phyloP scores from a whole-genome alignment of 2,797 vertebrate genomes.

The Hephaestus fuliginosus region DNA sequence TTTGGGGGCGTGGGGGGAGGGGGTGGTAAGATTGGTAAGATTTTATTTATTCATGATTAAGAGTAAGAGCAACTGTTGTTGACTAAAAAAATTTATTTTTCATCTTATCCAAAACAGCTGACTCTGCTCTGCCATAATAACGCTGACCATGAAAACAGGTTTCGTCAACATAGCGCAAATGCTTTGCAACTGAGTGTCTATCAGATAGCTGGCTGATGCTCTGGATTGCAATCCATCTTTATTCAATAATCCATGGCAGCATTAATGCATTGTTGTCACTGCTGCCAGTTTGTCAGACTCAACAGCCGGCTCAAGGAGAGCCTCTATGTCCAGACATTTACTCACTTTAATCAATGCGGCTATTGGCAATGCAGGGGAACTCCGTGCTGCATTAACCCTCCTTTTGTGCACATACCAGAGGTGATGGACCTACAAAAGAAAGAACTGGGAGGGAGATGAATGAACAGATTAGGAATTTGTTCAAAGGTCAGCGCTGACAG shows the following conservation, averaged over 20 bases:
- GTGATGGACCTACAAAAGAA: conserved; percentile 31
- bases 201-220: conserved; percentile 27
- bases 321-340: conserved; percentile 37
- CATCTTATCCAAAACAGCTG: background rate
- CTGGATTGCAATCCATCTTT: conserved; percentile 38
- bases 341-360: conserved; percentile 37
- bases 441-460: conserved; percentile 41
- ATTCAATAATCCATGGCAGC: conserved; percentile 49
- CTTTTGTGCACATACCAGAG: conserved; percentile 32
- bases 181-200: conserved; percentile 40
- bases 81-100: conserved; percentile 1
- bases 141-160: conserved; percentile 27
- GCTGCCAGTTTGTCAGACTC: conserved; percentile 42
- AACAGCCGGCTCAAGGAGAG: conserved; percentile 29
- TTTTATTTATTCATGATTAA: conserved; percentile 33
- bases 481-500: conserved; percentile 30
- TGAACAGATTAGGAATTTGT: conserved; percentile 45
- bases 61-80: conserved; percentile 1
- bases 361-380: conserved; percentile 13
- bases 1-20: background rate
- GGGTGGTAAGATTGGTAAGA: background rate
- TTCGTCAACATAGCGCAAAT: conserved; percentile 31
- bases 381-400: conserved; percentile 16
- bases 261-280: conserved; percentile 45
- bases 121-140: background rate